phyloP scores from a whole-genome alignment of 2,113 vertebrate genomes.

The Anthoscopus minutus region DNA sequence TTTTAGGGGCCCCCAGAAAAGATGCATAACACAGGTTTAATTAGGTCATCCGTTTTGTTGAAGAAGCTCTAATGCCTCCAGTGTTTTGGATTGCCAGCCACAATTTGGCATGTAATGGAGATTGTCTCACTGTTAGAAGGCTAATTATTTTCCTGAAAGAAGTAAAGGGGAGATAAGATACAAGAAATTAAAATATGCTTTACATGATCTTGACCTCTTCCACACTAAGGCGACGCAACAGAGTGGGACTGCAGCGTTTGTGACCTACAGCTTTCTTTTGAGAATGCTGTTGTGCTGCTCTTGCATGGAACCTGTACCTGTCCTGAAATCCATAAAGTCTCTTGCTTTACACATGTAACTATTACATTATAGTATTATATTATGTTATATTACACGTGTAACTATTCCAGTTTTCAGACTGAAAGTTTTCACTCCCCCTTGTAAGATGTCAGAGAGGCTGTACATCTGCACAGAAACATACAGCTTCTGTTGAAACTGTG shows the following conservation, averaged over 20 bases:
- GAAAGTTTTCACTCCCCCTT: neutral
- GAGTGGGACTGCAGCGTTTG: too few relatives aligned
- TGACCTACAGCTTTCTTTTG: neutral
- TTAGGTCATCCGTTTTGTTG: neutral
- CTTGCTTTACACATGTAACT: neutral
- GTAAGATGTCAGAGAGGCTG: neutral
- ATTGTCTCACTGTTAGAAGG: neutral
- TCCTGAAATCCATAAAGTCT: neutral
- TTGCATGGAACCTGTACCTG: neutral
- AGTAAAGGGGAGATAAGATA: neutral
- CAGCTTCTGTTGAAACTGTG: neutral
- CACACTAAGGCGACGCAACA: too few relatives aligned
- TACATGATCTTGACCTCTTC: neutral
- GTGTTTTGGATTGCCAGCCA: neutral
- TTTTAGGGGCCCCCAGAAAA: neutral
- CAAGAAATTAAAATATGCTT: neutral
- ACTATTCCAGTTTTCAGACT: rapidly evolving
- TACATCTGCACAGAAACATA: neutral
- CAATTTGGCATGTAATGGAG: neutral
- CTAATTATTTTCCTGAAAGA: neutral
- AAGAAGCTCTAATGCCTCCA: neutral
- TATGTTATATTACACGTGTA: too few relatives aligned
- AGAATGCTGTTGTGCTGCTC: neutral
- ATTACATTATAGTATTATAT: too few relatives aligned
- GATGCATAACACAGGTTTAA: neutral